Evolutionary conservation across 2,797 vertebrate genomes (phyloP), one percentile per base, ranked within the genome.

Genomic region (Cyclura pinguis): DNA sequence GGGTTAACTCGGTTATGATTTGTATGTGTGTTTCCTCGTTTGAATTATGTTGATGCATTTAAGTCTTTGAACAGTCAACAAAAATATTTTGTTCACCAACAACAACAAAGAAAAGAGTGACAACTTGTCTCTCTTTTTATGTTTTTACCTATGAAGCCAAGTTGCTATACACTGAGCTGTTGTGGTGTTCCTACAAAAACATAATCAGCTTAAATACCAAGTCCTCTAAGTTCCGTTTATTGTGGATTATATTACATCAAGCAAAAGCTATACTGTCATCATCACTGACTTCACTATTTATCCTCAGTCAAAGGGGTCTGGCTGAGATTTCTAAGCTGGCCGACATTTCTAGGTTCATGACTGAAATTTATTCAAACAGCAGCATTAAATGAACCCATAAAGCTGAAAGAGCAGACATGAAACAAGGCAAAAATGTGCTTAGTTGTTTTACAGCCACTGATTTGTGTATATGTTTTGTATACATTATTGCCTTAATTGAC

Each of bases 401-500:
- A 42, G 5, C 38, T 0, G 2, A 74, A 91, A 89, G 64, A 86
- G 27, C 67, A 91, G 92, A 88, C 94, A 90, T 73, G 59, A 80
- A 91, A 92, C 0, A 0, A 85, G 42, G 80, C 14, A 90, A 52
- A 88, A 84, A 84, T 38, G 7, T 57, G 85, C 83, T 47, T 93
- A 88, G 84, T 86, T 73, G 14, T 24, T 84, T 94, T 85, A 88
- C 90, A 64, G 57, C 35, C 16, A 16, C 2, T 42, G 69, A 57
- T 84, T 88, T 96, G 64, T 77, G 80, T 4, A 32, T 90, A 52
- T 67, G 50, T 86, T 92, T 92, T 92, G 83, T 52, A 76, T 85
- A 29, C 24, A 62, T 1, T 92, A 85, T 88, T 85, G 89, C 78
- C 94, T 73, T 91, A 92, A 95, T 87, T 93, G 82, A 80, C 8